Evolutionary conservation across 1,140 invertebrate species (phyloP).

Genomic region (Theocolax elegans): DNA sequence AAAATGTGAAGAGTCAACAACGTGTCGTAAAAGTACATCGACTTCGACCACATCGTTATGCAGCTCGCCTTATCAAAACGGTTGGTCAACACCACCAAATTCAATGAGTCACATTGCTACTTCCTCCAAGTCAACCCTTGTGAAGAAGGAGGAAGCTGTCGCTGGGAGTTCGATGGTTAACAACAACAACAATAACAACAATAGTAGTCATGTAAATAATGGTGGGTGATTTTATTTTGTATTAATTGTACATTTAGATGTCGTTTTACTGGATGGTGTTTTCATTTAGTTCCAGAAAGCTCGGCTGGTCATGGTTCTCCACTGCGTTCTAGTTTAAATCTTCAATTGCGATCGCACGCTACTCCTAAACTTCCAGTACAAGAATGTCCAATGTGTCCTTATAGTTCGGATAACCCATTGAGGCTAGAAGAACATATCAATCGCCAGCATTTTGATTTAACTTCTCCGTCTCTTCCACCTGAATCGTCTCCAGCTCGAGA

Average conservation of each 20-base stretch:
- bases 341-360: conserved; percentile 63
- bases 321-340: conserved; percentile 69
- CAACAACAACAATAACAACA: conserved; percentile 69
- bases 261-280: background rate
- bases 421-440: conserved; percentile 88
- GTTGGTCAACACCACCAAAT: conserved; percentile 55
- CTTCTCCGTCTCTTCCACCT: conserved; percentile 76
- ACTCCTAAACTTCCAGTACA: conserved; percentile 62
- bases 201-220: conserved; percentile 53
- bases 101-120: conserved; percentile 39
- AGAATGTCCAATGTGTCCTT: conserved; percentile 84
- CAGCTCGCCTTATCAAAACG: conserved; percentile 53
- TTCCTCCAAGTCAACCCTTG: background rate
- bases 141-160: conserved; percentile 8
- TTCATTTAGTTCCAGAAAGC: conserved; percentile 33
- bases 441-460: conserved; percentile 84
- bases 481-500: conserved; percentile 62
- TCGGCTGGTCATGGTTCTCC: conserved; percentile 68
- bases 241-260: background rate
- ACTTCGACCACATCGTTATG: conserved; percentile 42
- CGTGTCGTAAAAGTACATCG: conserved; percentile 16
- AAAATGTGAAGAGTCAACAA: background rate
- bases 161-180: conserved; percentile 37
- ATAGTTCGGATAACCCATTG: conserved; percentile 77
- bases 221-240: conserved; percentile 29